A percentile compares a stretch with the other conserved stretches of the same genome.
Conservation (phyloP, 2,797 vertebrate species). For the Gallirallus australis region DNA sequence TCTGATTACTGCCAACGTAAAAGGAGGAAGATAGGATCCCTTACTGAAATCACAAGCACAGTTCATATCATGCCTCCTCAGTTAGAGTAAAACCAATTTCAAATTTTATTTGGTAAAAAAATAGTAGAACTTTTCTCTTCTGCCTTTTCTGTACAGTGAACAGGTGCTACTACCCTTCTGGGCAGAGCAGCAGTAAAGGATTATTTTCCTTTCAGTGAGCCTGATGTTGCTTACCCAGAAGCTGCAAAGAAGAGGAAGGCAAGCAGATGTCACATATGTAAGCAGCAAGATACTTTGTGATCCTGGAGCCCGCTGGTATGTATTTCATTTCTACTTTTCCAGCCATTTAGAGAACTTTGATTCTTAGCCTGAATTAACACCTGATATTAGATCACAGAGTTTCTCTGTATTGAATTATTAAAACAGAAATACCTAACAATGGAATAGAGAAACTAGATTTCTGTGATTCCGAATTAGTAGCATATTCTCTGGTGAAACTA, state of each 20-base stretch:
- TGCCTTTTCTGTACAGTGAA: background rate
- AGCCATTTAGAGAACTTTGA: background rate
- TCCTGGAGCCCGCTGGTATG: background rate
- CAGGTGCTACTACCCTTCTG: background rate
- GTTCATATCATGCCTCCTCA: background rate
- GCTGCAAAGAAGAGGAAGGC: background rate
- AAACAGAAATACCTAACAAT: background rate
- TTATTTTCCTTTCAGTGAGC: slow-evolving; percentile 37
- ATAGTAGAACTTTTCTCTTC: background rate
- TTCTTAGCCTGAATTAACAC: background rate
- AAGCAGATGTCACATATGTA: slow-evolving; percentile 39
- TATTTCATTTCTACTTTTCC: background rate
- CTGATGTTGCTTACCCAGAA: slow-evolving; percentile 15
- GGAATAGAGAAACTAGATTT: background rate
- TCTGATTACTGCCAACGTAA: background rate
- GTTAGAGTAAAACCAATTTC: background rate
- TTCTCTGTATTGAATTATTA: background rate
- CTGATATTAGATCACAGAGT: background rate
- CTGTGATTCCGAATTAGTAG: background rate
- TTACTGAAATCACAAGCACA: background rate
- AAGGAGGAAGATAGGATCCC: background rate
- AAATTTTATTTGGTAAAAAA: background rate
- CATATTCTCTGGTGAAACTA: background rate
- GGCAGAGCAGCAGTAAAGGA: slow-evolving; percentile 1
- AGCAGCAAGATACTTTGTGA: background rate